A percentile compares a stretch with the other conserved stretches of the same genome.
These are phyloP conservation scores for Busseola fusca DNA, from an alignment of 2,888 invertebrate genomes.

Conservation along the genomic window DNA sequence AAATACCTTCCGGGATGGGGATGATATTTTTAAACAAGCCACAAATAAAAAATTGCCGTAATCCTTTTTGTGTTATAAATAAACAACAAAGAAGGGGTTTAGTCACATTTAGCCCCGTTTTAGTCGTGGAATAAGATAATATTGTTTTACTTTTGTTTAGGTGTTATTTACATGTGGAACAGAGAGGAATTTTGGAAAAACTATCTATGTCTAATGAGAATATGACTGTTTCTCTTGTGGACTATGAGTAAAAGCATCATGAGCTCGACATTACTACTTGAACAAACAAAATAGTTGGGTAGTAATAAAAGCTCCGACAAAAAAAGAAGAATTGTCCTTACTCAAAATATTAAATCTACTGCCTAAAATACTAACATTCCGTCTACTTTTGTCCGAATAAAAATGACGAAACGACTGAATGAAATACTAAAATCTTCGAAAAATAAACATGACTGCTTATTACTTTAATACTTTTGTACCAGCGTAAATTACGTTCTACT, in stretches of 20 bases:
- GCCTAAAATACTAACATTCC: too few species aligned
- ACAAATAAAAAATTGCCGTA: slow-evolving; percentile 32
- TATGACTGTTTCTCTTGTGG: not conserved
- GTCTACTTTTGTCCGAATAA: too few species aligned
- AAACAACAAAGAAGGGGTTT: slow-evolving; percentile 14
- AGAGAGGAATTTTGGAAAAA: not conserved
- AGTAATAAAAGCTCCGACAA: too few species aligned
- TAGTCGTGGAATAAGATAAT: not conserved
- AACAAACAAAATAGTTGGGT: not conserved
- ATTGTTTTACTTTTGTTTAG: not conserved
- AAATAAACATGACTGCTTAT: too few species aligned
- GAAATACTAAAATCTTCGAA: too few species aligned
- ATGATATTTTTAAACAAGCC: slow-evolving; percentile 31
- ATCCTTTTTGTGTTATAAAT: slow-evolving; percentile 16
- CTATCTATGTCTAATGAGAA: not conserved
- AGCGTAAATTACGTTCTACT: too few species aligned
- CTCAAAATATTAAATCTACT: too few species aligned
- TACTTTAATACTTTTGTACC: too few species aligned
- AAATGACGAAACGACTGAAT: too few species aligned
- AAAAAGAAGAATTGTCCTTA: too few species aligned
- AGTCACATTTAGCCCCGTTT: slow-evolving; percentile 8
- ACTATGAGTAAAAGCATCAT: not conserved
- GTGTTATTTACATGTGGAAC: not conserved
- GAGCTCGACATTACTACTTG: not conserved
- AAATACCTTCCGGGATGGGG: slow-evolving; percentile 19